phyloP scores from a whole-genome alignment of 2,113 vertebrate genomes.

The Nannobrachium achirus region DNA sequence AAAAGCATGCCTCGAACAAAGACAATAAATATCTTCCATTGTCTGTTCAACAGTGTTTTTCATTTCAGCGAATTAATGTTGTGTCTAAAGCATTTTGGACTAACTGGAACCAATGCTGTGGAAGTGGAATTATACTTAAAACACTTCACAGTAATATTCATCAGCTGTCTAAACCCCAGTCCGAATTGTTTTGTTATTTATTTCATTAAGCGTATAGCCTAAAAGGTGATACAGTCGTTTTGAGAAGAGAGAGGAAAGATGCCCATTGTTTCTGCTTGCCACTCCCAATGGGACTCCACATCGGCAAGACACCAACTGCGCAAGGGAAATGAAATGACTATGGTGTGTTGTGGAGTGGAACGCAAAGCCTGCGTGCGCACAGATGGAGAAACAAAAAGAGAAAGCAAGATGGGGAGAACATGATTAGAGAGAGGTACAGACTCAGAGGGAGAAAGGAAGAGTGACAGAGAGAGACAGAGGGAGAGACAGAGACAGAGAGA shows the following conservation, averaged over 20 bases:
- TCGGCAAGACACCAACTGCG: conserved; percentile 61
- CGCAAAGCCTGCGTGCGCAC: conserved; percentile 55
- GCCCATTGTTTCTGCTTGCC: conserved; percentile 52
- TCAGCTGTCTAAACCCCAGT: too few species aligned
- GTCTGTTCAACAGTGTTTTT: too few species aligned
- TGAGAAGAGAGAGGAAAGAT: conserved; percentile 23
- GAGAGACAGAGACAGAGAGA: conserved; percentile 19
- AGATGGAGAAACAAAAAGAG: conserved; percentile 65
- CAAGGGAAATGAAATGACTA: conserved; percentile 68
- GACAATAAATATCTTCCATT: too few species aligned
- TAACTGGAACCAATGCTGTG: too few species aligned
- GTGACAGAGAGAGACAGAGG: conserved; percentile 21
- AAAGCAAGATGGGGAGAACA: conserved; percentile 15
- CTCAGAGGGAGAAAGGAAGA: not conserved
- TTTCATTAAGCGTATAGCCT: not conserved
- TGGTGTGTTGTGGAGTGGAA: conserved; percentile 72
- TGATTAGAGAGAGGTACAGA: conserved; percentile 7
- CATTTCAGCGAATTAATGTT: too few species aligned
- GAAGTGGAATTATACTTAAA: too few species aligned
- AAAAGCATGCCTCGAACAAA: too few species aligned
- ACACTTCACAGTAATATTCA: too few species aligned
- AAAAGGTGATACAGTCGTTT: not conserved
- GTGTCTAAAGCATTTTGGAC: too few species aligned
- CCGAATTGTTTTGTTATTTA: not conserved
- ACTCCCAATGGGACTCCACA: conserved; percentile 64